A percentile compares a stretch with the other conserved stretches of the same genome.
Conservation (phyloP, 2,888 invertebrate species). For the Xanthia togata region DNA sequence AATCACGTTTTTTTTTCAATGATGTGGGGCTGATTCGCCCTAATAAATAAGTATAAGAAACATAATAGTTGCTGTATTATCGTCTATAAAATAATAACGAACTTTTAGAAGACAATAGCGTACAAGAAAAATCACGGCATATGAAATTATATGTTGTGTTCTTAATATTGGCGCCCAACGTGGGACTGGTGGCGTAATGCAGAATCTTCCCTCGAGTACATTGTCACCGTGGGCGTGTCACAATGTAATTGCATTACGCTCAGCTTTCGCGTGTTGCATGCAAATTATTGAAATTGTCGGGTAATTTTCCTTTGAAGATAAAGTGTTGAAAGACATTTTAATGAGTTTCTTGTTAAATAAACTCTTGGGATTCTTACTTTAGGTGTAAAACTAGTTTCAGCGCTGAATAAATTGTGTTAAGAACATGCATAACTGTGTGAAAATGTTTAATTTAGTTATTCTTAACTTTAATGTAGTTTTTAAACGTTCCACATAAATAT, state of each 20-base stretch:
- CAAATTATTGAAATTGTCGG: slow-evolving; percentile 76
- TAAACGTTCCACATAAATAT: not conserved
- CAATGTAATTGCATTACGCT: slow-evolving; percentile 75
- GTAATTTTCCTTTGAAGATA: slow-evolving; percentile 70
- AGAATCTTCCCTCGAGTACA: slow-evolving; percentile 64
- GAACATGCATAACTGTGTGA: slow-evolving; percentile 22
- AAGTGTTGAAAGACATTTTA: slow-evolving; percentile 66
- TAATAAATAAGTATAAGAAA: not conserved
- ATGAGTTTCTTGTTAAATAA: slow-evolving; percentile 65
- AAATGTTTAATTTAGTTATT: slow-evolving; percentile 10
- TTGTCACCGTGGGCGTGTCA: slow-evolving; percentile 63
- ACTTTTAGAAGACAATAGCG: not conserved
- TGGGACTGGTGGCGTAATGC: slow-evolving; percentile 44
- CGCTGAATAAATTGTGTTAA: slow-evolving; percentile 20
- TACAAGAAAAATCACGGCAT: not conserved
- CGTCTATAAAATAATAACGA: not conserved
- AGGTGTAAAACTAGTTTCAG: slow-evolving; percentile 35
- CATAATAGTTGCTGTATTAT: not conserved
- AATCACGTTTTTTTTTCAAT: not conserved
- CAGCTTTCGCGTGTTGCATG: slow-evolving; percentile 72
- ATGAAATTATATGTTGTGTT: slow-evolving; percentile 13
- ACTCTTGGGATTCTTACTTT: slow-evolving; percentile 46
- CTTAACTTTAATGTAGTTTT: not conserved
- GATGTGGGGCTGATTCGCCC: not conserved
- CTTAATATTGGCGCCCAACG: slow-evolving; percentile 49